Percentiles rank a stretch among this genome's conserved stretches.
Conservation (phyloP, 2,888 invertebrate genomes). For the Thecophora atra region DNA sequence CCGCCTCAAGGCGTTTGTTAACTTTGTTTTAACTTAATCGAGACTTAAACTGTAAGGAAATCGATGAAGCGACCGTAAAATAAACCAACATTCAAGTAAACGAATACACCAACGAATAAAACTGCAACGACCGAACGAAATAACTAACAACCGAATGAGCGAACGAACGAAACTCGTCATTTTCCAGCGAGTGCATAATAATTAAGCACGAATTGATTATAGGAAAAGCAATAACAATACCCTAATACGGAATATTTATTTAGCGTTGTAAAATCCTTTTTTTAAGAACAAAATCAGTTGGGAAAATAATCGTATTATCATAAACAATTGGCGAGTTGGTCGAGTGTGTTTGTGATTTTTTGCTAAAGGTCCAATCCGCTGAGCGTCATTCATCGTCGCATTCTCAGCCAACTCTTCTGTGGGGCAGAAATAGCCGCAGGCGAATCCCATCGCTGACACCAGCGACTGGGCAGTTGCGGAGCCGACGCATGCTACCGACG, state of each 20-base stretch:
- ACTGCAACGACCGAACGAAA: too few species aligned
- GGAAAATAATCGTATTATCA: not conserved
- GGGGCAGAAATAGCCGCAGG: conserved; percentile 12
- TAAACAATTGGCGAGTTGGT: not conserved
- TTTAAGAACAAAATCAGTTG: conserved; percentile 29
- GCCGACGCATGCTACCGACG: conserved; percentile 31
- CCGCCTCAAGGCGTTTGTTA: not conserved
- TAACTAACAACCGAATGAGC: not conserved
- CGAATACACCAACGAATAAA: too few species aligned
- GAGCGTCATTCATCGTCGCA: not conserved
- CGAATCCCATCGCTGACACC: not conserved
- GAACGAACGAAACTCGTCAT: not conserved
- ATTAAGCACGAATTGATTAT: conserved; percentile 47
- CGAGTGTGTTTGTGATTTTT: not conserved
- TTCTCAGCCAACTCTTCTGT: not conserved
- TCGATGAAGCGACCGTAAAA: too few species aligned
- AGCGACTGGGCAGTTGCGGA: not conserved
- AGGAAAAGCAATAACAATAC: conserved; percentile 36
- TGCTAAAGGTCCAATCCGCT: conserved; percentile 4
- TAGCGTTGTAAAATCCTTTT: conserved; percentile 18
- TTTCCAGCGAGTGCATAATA: conserved; percentile 37
- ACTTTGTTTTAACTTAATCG: not conserved
- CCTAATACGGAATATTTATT: conserved; percentile 23
- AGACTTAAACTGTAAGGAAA: not conserved
- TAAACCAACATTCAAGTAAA: too few species aligned